Percentiles rank a stretch among this genome's conserved stretches.
These are phyloP conservation scores for Diuraphis noxia DNA, from an alignment of 1,140 invertebrate genomes.

Conservation along the genomic window DNA sequence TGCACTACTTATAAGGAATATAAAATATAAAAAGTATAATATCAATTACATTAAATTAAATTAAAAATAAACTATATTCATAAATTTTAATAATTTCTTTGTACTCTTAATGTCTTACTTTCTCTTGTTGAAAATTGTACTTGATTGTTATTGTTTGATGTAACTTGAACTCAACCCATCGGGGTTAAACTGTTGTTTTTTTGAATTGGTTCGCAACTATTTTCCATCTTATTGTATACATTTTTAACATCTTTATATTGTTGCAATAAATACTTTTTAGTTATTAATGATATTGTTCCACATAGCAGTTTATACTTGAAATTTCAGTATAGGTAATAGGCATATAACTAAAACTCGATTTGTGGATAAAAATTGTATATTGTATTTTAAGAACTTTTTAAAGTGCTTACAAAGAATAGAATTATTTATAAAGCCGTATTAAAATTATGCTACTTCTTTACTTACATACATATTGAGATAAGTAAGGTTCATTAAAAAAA, in stretches of 20 bases:
- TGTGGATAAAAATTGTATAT: not conserved
- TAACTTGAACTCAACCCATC: not conserved
- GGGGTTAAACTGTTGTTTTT: not conserved
- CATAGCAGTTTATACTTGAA: not conserved
- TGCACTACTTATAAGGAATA: too few species aligned
- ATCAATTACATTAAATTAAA: too few species aligned
- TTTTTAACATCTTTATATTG: not conserved
- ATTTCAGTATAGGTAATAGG: not conserved
- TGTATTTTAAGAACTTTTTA: not conserved
- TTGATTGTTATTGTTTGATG: not conserved
- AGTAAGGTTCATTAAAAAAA: not conserved
- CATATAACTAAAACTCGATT: not conserved
- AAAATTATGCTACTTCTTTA: not conserved
- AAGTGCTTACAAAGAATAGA: not conserved
- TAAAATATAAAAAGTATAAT: too few species aligned
- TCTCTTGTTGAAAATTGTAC: not conserved
- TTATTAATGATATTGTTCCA: too few species aligned
- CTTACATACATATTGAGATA: not conserved
- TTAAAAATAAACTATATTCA: too few species aligned
- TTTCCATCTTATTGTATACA: not conserved
- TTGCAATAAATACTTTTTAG: not conserved
- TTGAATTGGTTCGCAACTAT: not conserved
- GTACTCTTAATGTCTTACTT: too few species aligned
- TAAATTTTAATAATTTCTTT: too few species aligned
- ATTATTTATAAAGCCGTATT: not conserved